These are phyloP conservation scores for Rhamphomyia laevipes DNA, from an alignment of 2,888 invertebrate genomes.

Conservation along the genomic window DNA sequence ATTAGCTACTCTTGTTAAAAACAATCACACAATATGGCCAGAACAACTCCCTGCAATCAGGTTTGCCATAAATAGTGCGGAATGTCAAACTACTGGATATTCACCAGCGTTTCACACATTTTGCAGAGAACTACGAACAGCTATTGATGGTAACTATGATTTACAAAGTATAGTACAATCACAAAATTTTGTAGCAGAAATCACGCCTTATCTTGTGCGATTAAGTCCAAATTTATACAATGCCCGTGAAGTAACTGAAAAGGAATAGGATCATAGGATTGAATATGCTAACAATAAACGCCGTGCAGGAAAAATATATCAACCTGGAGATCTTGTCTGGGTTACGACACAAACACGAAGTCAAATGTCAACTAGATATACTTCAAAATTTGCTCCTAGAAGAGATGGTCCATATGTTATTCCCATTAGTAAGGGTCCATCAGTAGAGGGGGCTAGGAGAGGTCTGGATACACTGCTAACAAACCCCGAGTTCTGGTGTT, in stretches of 20 bases:
- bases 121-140: slow-evolving; percentile 24
- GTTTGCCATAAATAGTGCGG: slow-evolving; percentile 27
- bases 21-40: not conserved
- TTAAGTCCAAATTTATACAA: not conserved
- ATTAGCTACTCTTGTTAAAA: slow-evolving; percentile 17
- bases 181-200: slow-evolving; percentile 15
- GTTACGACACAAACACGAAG: slow-evolving; percentile 17
- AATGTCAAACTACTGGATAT: slow-evolving; percentile 18
- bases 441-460: too few relatives aligned
- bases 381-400: slow-evolving; percentile 20
- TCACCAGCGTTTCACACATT: slow-evolving; percentile 25
- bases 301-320: slow-evolving; percentile 10
- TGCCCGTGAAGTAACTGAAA: not conserved
- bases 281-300: slow-evolving; percentile 9
- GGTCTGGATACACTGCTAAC: too few relatives aligned
- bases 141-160: slow-evolving; percentile 20
- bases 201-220: slow-evolving; percentile 2
- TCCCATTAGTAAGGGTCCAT: slow-evolving; percentile 13
- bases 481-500: too few relatives aligned
- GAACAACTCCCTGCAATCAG: slow-evolving; percentile 21
- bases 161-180: slow-evolving; percentile 15
- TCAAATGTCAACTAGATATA: slow-evolving; percentile 10
- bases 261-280: slow-evolving; percentile 13
- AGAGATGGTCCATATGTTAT: slow-evolving; percentile 21
- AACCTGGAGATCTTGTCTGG: slow-evolving; percentile 17